Evolutionary conservation across 92 coral and sea anemone genomes (phyloP), one percentile per base, ranked within the genome.

Genomic region (Diadumene lineata): DNA sequence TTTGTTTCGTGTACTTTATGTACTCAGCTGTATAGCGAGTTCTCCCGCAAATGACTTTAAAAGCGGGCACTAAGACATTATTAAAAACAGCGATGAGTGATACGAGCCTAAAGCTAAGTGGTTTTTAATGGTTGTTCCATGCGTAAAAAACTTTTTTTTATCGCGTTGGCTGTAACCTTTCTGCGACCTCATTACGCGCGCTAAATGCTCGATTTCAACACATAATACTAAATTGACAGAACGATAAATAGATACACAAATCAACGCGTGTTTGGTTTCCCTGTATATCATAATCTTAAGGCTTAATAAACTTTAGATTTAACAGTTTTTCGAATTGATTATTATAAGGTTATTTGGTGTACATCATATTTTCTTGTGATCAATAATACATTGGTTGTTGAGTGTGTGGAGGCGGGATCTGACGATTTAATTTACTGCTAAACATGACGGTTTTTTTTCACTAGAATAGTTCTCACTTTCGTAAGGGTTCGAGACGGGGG

Each of bases 351-450:
- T 33, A 60, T 50, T 60, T 28, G 23, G 9, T 28, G 57, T 16
- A 11, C 15, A 11, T 50, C 18, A 44, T 63, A 23, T 23, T 38
- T 7, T 43, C n/a, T 48, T 11, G 30, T 33, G n/a, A 78, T 78
- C 32, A 67, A 78, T 68, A 67, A 78, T 78, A 3, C 75, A 78
- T 78, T 48, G 26, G 31, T 33, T 68, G 60, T 69, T 10, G 74
- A 51, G 53, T 75, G 19, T 44, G 64, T 56, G 82, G 69, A 48
- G 82, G 82, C 82, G 82, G 82, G 82, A n/a, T 16, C 32, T 61
- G 18, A 24, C 75, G 29, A 81, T 90, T 89, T 84, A 78, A 87
- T 90, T 87, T 87, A 87, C 77, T 74, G 76, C 81, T 74, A 53
- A 68, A 30, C 68, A 56, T 65, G 50, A 64, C 43, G 66, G 66